Evolutionary conservation across 2,797 vertebrate species (phyloP), one percentile per base, ranked within the genome.

Genomic region (Phalanger gymnotis): DNA sequence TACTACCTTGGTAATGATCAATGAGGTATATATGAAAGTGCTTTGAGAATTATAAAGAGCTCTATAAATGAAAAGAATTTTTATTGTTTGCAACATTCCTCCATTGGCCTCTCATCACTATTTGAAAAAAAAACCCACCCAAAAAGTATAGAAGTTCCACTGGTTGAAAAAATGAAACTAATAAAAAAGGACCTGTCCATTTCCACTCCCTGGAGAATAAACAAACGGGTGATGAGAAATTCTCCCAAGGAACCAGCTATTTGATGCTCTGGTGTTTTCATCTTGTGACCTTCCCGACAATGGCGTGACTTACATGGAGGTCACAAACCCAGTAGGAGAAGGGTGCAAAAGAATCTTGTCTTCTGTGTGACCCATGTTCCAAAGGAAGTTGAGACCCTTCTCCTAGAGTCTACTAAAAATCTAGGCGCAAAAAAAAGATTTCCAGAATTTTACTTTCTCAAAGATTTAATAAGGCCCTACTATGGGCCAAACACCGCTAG

Each of bases 271-370:
- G 5, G 57, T 66, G 91, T 95, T 95, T 97, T 95, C 93, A 91
- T 95, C 92, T 96, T 54, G 54, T 96, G 96, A 97, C 97, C 95
- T 93, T 87, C 0, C 5, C 54, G 97, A 97, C 97, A 97, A 93
- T 94, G 96, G 96, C 95, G 96, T 92, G 30, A 1, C 58, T 53
- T 30, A 73, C 40, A 53, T n/a, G 81, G 96, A 97, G 96, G 95
- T 96, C 90, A 97, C 95, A 96, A 96, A 96, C 94, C 94, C 96
- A 87, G 93, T 7, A 95, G 94, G 95, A 96, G 95, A 95, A 94
- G 87, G 92, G 91, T 91, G 54, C 51, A 0, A 25, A 93, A 92
- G 97, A 98, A 97, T 95, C 97, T 93, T 96, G 51, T 90, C 58
- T 61, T 96, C 94, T 96, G 90, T 96, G 92, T 94, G 96, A 89